Percentiles rank a stretch among this genome's conserved stretches.
Conservation (phyloP, 2,888 invertebrate genomes). For the Drosophila atroscutellata region DNA sequence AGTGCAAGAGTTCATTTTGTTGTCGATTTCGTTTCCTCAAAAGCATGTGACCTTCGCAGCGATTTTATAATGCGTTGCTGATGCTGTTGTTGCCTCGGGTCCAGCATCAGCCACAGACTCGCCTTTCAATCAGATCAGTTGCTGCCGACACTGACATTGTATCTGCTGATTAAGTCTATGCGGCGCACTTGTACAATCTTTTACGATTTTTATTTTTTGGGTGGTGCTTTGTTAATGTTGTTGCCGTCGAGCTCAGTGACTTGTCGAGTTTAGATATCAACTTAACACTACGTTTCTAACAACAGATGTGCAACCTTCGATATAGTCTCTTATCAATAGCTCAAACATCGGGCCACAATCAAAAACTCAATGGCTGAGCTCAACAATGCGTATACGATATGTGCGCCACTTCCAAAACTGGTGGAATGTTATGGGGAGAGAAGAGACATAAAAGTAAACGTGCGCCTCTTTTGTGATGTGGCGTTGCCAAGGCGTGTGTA, state of each 20-base stretch:
- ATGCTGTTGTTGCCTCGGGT: conserved; percentile 12
- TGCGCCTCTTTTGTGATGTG: conserved; percentile 54
- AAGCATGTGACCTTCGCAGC: conserved; percentile 61
- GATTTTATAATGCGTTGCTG: conserved; percentile 65
- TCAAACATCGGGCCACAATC: background rate
- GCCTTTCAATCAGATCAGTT: conserved; percentile 61
- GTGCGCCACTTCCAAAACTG: conserved; percentile 55
- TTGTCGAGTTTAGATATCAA: conserved; percentile 22
- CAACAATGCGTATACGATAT: conserved; percentile 57
- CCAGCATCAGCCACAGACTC: conserved; percentile 14
- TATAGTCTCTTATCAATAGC: conserved; percentile 52
- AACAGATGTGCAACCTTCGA: conserved; percentile 44
- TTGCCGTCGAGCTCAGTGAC: conserved; percentile 31
- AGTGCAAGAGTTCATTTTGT: conserved; percentile 63
- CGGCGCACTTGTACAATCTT: conserved; percentile 50
- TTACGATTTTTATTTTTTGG: background rate
- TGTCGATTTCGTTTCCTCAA: conserved; percentile 69
- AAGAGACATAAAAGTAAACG: conserved; percentile 50
- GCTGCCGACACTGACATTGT: conserved; percentile 50
- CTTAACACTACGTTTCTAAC: background rate
- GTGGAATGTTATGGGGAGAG: conserved; percentile 27
- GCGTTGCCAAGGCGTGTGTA: conserved; percentile 60
- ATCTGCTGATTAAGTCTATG: conserved; percentile 49
- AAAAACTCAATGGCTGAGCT: conserved; percentile 15
- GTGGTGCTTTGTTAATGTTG: background rate